Evolutionary conservation across 2,797 vertebrate species (phyloP).

Genomic region (Sciurus vulgaris): DNA sequence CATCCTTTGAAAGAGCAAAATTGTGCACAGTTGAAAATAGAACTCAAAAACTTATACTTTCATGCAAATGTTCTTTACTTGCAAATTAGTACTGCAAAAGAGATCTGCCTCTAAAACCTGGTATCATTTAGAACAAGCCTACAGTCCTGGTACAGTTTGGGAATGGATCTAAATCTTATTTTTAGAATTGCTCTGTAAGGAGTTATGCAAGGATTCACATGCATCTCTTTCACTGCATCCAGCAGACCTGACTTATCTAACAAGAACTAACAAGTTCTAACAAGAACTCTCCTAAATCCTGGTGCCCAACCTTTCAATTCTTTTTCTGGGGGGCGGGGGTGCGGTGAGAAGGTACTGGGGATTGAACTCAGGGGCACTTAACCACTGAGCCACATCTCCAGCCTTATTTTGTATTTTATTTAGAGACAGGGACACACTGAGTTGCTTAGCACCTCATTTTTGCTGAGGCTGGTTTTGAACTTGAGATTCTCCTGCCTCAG

Average conservation of each 20-base stretch:
- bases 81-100: neutral
- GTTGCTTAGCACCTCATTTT: too few relatives aligned
- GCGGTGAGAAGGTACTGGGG: too few relatives aligned
- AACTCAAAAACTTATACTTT: neutral
- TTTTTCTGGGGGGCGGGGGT: neutral
- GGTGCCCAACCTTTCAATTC: neutral
- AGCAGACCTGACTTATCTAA: neutral
- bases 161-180: neutral
- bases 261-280: neutral
- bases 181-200: slow-evolving; percentile 29
- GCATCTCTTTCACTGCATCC: neutral
- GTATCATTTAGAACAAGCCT: neutral
- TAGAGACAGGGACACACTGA: too few relatives aligned
- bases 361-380: too few relatives aligned
- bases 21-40: neutral
- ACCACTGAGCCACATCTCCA: too few relatives aligned
- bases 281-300: neutral
- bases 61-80: neutral
- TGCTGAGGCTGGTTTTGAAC: too few relatives aligned
- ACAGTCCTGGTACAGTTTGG: neutral
- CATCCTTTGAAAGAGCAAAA: neutral
- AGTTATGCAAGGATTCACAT: neutral
- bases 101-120: neutral
- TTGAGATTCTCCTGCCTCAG: too few relatives aligned
- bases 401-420: too few relatives aligned